Base-by-base conservation (phyloP, 2,113 vertebrate genomes). In the Athene cunicularia region DNA sequence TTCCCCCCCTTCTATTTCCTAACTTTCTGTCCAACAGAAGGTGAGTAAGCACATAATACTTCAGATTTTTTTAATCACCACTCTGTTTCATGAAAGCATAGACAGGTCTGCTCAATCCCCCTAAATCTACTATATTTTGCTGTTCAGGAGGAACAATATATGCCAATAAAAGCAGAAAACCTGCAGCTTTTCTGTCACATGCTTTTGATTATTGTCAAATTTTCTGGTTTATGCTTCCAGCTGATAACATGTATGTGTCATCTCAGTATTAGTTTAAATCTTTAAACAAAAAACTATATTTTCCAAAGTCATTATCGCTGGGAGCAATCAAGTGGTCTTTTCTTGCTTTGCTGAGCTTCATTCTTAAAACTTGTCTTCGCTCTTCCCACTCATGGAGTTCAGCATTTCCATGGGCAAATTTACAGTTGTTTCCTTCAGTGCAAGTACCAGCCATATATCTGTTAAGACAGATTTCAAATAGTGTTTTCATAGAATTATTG, bases 221-320 rank as follows among this genome's bases (percentile, higher is more conserved):
- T 97, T 96, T 98, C 97, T 98, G 97, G 95, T 96, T 98, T 98
- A 98, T 92, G 98, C 97, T 98, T 97, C 98, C 98, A 97, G 97
- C 92, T 96, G 96, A 91, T 98, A 97, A 98, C 93, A 90, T 90
- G 85, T 97, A 96, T 93, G 94, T 90, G 92, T 97, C 93, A 97
- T 96, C 95, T 98, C 97, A 85, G 95, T 95, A 98, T 99, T 99
- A 99, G 96, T 99, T 99, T 98, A 99, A 99, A 98, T 99, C 99
- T 98, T 99, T 99, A 99, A 99, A 99, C 98, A 99, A 99, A 99
- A 99, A 99, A 99, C 99, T 99, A 99, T 99, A 99, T 99, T 99
- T 99, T 98, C 99, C 99, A 99, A 99, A 99, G 98, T 99, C 99
- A 98, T 99, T 99, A 99, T 99, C 99, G 94, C 99, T 99, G 81